Base-by-base conservation (phyloP, 2,888 invertebrate genomes). In the Protonemura montana region DNA sequence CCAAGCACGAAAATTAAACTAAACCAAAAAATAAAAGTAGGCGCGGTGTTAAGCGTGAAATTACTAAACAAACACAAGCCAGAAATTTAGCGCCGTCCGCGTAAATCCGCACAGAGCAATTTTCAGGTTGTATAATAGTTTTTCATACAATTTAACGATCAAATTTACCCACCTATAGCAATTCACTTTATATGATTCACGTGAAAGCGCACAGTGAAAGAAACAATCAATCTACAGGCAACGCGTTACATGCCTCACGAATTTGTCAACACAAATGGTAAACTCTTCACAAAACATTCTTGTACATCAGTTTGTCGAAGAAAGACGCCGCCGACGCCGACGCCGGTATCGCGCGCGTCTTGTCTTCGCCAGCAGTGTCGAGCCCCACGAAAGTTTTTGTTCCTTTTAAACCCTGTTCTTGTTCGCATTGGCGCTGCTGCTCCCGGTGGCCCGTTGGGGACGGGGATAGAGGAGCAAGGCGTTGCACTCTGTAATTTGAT, bases 401-500 rank as follows among this genome's bases (percentile, higher is more conserved):
- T 78, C 78, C 28, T 28, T 78, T 83, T 82, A n/a, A n/a, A 81
- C 30, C 81, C n/a, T 29, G 59, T 59, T 21, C 16, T 59, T 21
- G 59, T 59, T 21, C 16, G 59, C 6, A 5, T 41, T 13, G 59
- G 59, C 59, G 59, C 59, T 10, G 35, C 29, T 41, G 10, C 2
- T 3, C 35, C 35, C 35, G 35, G 35, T 10, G 5, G 5, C 35
- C 3, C 35, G 35, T 35, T n/a, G 82, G 41, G 35, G 26, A 26
- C 26, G 82, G 30, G 41, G 82, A 83, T 83, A 41, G 84, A 59
- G 42, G 59, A 59, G 84, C 13, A 81, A 59, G 28, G 59, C 76
- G 29, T 59, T 84, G 59, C 82, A 35, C 26, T 41, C 35, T 42
- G 82, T 84, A 84, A 84, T 84, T 84, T 84, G 84, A 84, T 84